Percentiles rank a stretch among this genome's conserved stretches.
Conservation (phyloP, 2,113 vertebrate genomes). For the Cariama cristata region DNA sequence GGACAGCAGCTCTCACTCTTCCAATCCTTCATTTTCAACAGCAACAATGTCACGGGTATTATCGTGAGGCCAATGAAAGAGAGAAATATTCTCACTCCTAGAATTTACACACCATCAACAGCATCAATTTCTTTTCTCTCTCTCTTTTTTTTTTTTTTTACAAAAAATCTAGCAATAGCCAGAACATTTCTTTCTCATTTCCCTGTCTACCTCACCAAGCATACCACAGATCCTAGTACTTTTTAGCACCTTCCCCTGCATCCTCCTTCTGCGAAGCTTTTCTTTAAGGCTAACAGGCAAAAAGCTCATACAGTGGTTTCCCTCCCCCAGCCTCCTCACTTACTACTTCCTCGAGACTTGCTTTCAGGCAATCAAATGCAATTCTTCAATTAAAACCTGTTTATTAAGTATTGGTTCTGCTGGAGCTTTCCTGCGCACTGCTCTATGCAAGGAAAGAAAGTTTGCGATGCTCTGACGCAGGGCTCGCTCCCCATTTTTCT, state of each 20-base stretch:
- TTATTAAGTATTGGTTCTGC: not conserved
- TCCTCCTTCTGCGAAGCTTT: not conserved
- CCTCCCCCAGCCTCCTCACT: not conserved
- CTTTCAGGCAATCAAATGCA: not conserved
- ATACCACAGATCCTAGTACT: not conserved
- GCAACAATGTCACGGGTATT: not conserved
- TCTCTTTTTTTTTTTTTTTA: not conserved
- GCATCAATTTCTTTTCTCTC: not conserved
- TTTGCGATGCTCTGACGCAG: rapidly evolving
- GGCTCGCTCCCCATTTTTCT: not conserved
- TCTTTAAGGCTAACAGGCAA: not conserved
- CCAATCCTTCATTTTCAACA: conserved; percentile 23
- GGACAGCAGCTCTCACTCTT: not conserved
- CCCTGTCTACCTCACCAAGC: not conserved
- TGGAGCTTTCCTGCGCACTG: not conserved
- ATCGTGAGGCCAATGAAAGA: conserved; percentile 30
- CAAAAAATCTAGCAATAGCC: not conserved
- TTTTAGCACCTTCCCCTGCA: not conserved
- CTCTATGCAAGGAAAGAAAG: not conserved
- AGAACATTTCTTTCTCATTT: conserved; percentile 47
- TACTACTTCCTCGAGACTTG: not conserved
- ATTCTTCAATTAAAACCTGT: not conserved
- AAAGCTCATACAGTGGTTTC: not conserved
- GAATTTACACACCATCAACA: conserved; percentile 21
- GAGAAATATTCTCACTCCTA: conserved; percentile 29